Percentiles rank a stretch among this genome's conserved stretches.
phyloP scores from a whole-genome alignment of 2,888 invertebrate species.

The Drosophila affinis region DNA sequence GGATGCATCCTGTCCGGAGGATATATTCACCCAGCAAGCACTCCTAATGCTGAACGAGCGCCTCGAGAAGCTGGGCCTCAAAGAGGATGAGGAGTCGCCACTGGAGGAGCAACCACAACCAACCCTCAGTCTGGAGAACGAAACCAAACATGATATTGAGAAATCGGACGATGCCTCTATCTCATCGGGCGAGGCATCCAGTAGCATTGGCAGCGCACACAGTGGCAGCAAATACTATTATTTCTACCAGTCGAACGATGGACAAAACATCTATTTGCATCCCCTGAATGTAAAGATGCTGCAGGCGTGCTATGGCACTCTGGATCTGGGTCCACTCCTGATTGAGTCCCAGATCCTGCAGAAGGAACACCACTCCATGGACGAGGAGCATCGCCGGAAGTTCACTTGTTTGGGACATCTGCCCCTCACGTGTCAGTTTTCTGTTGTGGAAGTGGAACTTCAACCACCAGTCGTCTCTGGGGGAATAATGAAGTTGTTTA shows the following conservation, averaged over 20 bases:
- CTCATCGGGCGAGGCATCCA: slow-evolving; percentile 60
- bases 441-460: slow-evolving; percentile 94
- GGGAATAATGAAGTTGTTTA: slow-evolving; percentile 88
- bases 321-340: slow-evolving; percentile 90
- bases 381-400: slow-evolving; percentile 90
- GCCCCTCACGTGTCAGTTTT: slow-evolving; percentile 95
- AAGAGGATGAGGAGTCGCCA: slow-evolving; percentile 52
- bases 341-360: slow-evolving; percentile 93
- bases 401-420: slow-evolving; percentile 92
- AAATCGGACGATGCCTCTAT: slow-evolving; percentile 61
- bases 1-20: slow-evolving; percentile 91
- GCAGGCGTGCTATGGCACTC: slow-evolving; percentile 92
- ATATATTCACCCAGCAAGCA: slow-evolving; percentile 93
- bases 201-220: slow-evolving; percentile 77
- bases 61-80: slow-evolving; percentile 64
- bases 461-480: slow-evolving; percentile 88
- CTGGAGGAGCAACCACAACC: slow-evolving; percentile 29
- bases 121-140: background rate
- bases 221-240: slow-evolving; percentile 83
- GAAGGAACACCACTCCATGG: slow-evolving; percentile 93
- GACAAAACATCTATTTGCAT: slow-evolving; percentile 96
- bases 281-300: slow-evolving; percentile 95
- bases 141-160: slow-evolving; percentile 55
- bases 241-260: slow-evolving; percentile 90
- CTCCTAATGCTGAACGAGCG: slow-evolving; percentile 86